A percentile compares a stretch with the other conserved stretches of the same genome.
Conservation (phyloP, 2,888 invertebrate species). For the Scaptomyza caliginosa region DNA sequence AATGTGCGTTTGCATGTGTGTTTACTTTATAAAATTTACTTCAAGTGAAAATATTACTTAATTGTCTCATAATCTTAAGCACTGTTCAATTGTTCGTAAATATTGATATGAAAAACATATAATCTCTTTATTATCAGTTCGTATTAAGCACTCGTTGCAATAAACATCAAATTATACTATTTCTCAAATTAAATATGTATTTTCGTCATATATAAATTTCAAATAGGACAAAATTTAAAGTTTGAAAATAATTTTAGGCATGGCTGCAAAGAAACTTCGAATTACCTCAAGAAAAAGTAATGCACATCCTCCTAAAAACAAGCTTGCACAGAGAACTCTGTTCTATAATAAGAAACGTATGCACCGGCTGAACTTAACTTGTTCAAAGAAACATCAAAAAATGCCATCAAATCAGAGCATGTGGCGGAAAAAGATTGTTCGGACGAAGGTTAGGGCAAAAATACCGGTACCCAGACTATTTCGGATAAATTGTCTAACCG, state of each 20-base stretch:
- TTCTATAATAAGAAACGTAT: background rate
- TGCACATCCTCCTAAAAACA: background rate
- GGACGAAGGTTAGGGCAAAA: slow-evolving; percentile 34
- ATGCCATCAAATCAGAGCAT: slow-evolving; percentile 8
- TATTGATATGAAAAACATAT: too few relatives aligned
- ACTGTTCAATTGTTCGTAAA: background rate
- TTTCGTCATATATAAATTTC: background rate
- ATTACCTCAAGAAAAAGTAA: background rate
- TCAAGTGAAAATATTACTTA: slow-evolving; percentile 16
- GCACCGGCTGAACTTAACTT: background rate
- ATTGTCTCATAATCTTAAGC: background rate
- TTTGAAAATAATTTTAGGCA: background rate
- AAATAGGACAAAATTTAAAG: slow-evolving; percentile 16
- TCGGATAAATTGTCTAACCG: slow-evolving; percentile 52
- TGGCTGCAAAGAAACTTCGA: slow-evolving; percentile 4
- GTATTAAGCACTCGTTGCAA: background rate
- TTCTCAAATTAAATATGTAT: background rate
- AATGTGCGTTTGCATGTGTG: slow-evolving; percentile 6
- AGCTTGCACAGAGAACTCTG: background rate
- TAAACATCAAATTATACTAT: background rate
- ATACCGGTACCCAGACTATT: slow-evolving; percentile 42
- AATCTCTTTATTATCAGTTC: background rate
- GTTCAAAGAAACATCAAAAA: background rate
- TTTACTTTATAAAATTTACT: background rate
- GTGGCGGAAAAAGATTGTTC: slow-evolving; percentile 52